Percentiles rank a stretch among this genome's conserved stretches.
Evolutionary conservation across 2,113 vertebrate species (phyloP).

Genomic region (Hymenochirus boettgeri): DNA sequence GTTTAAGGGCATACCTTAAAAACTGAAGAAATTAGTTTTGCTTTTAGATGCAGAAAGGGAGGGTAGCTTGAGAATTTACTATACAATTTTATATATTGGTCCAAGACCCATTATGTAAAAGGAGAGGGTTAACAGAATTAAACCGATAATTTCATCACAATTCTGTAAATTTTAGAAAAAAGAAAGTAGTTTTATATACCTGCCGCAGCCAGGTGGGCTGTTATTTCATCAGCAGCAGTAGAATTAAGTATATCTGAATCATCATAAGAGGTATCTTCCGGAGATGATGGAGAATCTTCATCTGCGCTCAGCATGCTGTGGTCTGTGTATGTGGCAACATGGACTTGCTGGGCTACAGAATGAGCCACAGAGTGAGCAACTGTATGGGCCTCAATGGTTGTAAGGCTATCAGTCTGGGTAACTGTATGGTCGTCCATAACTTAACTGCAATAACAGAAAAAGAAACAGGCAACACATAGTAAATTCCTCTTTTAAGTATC

Average conservation of each 20-base stretch:
- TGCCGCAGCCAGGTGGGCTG: constrained; percentile 92
- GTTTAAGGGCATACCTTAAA: too few relatives aligned
- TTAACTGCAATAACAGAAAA: constrained; percentile 49
- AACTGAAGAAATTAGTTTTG: too few relatives aligned
- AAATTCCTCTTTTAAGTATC: too few relatives aligned
- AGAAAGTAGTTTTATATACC: constrained; percentile 58
- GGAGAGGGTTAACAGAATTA: too few relatives aligned
- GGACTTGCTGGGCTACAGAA: constrained; percentile 82
- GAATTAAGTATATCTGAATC: constrained; percentile 98
- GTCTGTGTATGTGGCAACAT: constrained; percentile 90
- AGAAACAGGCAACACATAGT: too few relatives aligned
- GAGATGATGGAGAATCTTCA: constrained; percentile 92
- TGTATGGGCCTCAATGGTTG: constrained; percentile 90
- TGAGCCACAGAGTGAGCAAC: constrained; percentile 57
- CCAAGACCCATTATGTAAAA: too few relatives aligned
- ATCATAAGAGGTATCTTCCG: constrained; percentile 90
- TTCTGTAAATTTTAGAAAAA: too few relatives aligned
- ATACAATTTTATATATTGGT: too few relatives aligned
- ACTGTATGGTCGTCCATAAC: constrained; percentile 90
- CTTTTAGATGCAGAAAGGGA: too few relatives aligned
- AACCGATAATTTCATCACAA: background rate
- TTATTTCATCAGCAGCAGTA: constrained; percentile 88
- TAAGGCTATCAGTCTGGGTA: constrained; percentile 88
- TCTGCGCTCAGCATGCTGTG: constrained; percentile 91
- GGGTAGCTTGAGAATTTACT: too few relatives aligned